Evolutionary conservation across 2,888 invertebrate species (phyloP), one percentile per base, ranked within the genome.

Genomic region (Acheta domesticus): DNA sequence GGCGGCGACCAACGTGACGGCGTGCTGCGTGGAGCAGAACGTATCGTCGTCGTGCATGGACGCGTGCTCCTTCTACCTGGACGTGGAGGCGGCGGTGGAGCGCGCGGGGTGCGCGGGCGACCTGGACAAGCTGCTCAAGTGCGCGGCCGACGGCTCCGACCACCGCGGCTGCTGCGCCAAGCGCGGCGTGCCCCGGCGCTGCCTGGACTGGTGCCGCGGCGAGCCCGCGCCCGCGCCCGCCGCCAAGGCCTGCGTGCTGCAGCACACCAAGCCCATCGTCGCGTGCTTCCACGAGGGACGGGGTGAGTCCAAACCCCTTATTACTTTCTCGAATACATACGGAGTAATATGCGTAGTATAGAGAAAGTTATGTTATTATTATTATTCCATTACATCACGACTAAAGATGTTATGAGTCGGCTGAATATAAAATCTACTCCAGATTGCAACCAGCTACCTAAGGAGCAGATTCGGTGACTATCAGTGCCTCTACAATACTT

Each of bases 141-240:
- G 96, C 84, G 95, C 95, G 0, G 93, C 95, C 80, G 89, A 89
- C 84, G 89, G 88, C n/a, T 87, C 90, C 83, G 96, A 96, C 86
- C 96, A 96, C 86, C 90, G 95, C 75, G 91, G 92, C 82, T 96
- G 96, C 85, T 96, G 96, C 86, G 92, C 93, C 0, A 92, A 92
- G 23, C 91, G 91, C 87, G 92, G 93, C 76, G 95, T 96, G 1
- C 94, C 95, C 0, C 89, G 93, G 74, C 90, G 92, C 83, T 96
- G 96, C 85, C 87, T 96, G 82, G 94, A 95, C 85, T 93, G 95
- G 90, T 96, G 96, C 85, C 91, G 94, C 62, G 95, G 95, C 0
- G 93, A 94, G 80, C 88, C 92, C 0, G 62, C 62, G 36, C 36
- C 36, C 36, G 36, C 36, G 36, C 36, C 36, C 36, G 8, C 36